Percentiles rank a stretch among this genome's conserved stretches.
These are phyloP conservation scores for Molanna angustata DNA, from an alignment of 2,888 invertebrate species.

Conservation along the genomic window DNA sequence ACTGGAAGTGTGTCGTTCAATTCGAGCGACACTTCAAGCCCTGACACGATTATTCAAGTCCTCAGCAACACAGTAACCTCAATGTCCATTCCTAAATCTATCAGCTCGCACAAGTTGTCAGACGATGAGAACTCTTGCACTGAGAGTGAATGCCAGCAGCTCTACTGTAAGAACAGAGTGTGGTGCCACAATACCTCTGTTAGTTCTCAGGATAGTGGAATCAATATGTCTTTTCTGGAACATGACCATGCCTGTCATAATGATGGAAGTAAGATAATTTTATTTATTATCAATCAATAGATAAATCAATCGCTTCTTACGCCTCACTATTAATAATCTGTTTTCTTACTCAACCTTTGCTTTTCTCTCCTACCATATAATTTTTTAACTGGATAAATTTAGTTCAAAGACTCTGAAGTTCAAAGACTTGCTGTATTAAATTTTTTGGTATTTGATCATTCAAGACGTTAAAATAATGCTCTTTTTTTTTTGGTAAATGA, in stretches of 20 bases:
- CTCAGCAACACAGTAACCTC: conserved; percentile 44
- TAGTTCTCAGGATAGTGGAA: conserved; percentile 76
- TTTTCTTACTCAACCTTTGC: no score
- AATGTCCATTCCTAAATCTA: conserved; percentile 52
- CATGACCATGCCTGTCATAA: conserved; percentile 56
- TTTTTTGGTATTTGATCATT: no score
- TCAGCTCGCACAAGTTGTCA: conserved; percentile 55
- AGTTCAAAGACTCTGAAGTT: no score
- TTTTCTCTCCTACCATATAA: no score
- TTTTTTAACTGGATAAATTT: no score
- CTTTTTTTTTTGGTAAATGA: no score
- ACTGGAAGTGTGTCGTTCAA: conserved; percentile 49
- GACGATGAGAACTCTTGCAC: conserved; percentile 57
- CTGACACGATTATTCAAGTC: conserved; percentile 54
- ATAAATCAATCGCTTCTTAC: no score
- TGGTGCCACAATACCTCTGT: conserved; percentile 67
- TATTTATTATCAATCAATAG: no score
- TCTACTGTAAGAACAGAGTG: conserved; percentile 51
- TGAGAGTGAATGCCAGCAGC: conserved; percentile 50
- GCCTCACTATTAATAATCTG: no score
- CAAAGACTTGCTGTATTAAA: no score
- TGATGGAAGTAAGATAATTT: conserved; percentile 23
- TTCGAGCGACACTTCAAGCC: conserved; percentile 54
- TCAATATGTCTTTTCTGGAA: conserved; percentile 71
- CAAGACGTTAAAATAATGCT: no score